phyloP scores from a whole-genome alignment of 2,888 invertebrate genomes.

The Thalpophila matura region DNA sequence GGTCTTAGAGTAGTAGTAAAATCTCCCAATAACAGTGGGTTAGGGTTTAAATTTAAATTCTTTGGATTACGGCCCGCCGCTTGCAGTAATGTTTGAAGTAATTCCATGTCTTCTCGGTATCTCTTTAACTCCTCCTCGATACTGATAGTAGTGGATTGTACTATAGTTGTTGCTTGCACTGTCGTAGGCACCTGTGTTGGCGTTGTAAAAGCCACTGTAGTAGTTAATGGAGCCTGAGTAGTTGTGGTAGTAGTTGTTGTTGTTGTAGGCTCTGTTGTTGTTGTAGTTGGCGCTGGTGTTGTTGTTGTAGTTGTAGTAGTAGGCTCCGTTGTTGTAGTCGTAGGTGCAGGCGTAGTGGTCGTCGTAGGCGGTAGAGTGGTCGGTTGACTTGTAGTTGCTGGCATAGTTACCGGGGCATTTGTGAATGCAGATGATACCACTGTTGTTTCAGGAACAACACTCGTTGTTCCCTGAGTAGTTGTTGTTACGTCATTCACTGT shows the following conservation, averaged over 20 bases:
- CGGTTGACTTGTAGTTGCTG: conserved; percentile 66
- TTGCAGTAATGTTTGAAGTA: conserved; percentile 74
- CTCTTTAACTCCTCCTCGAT: conserved; percentile 75
- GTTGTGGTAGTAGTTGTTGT: conserved; percentile 66
- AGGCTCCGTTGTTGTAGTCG: conserved; percentile 61
- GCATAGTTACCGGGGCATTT: conserved; percentile 62
- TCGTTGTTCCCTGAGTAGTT: conserved; percentile 63
- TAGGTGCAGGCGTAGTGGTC: conserved; percentile 55
- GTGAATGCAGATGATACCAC: conserved; percentile 61
- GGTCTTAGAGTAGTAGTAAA: conserved; percentile 63
- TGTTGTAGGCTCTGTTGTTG: conserved; percentile 60
- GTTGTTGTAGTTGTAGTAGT: conserved; percentile 57
- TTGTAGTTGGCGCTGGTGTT: conserved; percentile 55
- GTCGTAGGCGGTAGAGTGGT: conserved; percentile 62
- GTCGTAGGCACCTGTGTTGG: conserved; percentile 63
- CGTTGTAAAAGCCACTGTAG: conserved; percentile 61
- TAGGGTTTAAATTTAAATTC: conserved; percentile 70
- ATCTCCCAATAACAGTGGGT: conserved; percentile 61
- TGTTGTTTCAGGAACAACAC: conserved; percentile 54
- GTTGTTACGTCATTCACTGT: conserved; percentile 68
- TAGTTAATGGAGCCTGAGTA: conserved; percentile 54
- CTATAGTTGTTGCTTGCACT: conserved; percentile 61
- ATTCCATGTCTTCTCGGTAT: conserved; percentile 77
- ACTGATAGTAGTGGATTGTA: conserved; percentile 67
- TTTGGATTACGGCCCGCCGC: conserved; percentile 83